phyloP scores from a whole-genome alignment of 2,888 invertebrate genomes.

The Lasioglossum pauxillum region DNA sequence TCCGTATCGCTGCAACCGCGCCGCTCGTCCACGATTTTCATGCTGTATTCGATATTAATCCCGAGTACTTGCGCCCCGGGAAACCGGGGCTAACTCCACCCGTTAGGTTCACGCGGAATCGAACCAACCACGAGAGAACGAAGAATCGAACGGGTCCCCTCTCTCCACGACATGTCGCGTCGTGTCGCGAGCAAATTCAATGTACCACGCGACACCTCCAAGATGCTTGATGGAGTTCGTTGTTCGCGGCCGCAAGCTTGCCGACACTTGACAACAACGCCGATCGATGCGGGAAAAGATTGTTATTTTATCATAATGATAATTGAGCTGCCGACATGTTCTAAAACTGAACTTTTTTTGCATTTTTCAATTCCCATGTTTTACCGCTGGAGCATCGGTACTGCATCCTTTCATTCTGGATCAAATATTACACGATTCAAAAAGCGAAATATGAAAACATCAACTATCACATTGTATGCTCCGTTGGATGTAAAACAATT shows the following conservation, averaged over 20 bases:
- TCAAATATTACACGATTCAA: no score
- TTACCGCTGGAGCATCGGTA: no score
- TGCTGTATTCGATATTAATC: constrained; percentile 41
- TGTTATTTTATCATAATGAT: neutral
- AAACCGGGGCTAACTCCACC: constrained; percentile 24
- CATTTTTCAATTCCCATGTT: no score
- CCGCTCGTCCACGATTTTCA: constrained; percentile 44
- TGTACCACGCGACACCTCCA: neutral
- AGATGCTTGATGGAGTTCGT: neutral
- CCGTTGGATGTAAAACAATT: no score
- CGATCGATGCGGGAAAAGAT: neutral
- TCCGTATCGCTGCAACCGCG: constrained; percentile 52
- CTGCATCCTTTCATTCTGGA: no score
- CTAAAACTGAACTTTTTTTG: no score
- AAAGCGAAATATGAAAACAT: no score
- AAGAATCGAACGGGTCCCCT: neutral
- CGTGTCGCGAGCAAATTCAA: neutral
- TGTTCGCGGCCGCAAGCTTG: constrained; percentile 3
- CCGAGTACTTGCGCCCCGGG: neutral
- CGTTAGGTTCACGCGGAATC: neutral
- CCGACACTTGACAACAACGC: neutral
- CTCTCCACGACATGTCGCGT: neutral
- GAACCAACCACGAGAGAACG: neutral
- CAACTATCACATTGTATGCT: no score
- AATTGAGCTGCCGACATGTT: neutral